Evolutionary conservation across 2,113 vertebrate genomes (phyloP).

Genomic region (Monopterus albus): DNA sequence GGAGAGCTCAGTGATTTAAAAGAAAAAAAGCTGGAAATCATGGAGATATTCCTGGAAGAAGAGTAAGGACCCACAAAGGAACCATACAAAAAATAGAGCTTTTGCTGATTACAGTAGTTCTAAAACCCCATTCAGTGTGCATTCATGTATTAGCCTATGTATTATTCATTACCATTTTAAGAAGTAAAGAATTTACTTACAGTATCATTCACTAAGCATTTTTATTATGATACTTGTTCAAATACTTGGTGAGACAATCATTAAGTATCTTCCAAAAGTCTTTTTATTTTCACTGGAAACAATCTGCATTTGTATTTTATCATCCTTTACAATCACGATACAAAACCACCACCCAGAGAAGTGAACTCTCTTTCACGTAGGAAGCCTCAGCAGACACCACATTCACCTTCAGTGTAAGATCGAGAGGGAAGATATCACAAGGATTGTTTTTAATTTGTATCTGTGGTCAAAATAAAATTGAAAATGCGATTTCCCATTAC

Average conservation of each 20-base stretch:
- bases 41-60: slow-evolving; percentile 21
- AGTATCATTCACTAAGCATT: background rate
- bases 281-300: background rate
- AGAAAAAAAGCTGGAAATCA: slow-evolving; percentile 20
- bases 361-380: background rate
- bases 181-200: slow-evolving; percentile 4
- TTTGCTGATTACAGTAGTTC: slow-evolving; percentile 39
- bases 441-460: slow-evolving; percentile 14
- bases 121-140: slow-evolving; percentile 23
- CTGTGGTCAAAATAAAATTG: slow-evolving; percentile 22
- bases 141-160: background rate
- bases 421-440: background rate
- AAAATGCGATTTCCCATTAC: background rate
- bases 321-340: background rate
- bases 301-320: background rate
- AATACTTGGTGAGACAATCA: background rate
- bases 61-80: slow-evolving; percentile 9
- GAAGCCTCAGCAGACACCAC: background rate
- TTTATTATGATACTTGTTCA: background rate
- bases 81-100: slow-evolving; percentile 9
- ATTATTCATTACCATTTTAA: slow-evolving; percentile 16
- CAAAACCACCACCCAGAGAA: background rate
- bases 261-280: background rate
- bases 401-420: background rate
- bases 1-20: slow-evolving; percentile 24